Conservation (phyloP, 2,113 vertebrate species). For the Heterochromis multidens region DNA sequence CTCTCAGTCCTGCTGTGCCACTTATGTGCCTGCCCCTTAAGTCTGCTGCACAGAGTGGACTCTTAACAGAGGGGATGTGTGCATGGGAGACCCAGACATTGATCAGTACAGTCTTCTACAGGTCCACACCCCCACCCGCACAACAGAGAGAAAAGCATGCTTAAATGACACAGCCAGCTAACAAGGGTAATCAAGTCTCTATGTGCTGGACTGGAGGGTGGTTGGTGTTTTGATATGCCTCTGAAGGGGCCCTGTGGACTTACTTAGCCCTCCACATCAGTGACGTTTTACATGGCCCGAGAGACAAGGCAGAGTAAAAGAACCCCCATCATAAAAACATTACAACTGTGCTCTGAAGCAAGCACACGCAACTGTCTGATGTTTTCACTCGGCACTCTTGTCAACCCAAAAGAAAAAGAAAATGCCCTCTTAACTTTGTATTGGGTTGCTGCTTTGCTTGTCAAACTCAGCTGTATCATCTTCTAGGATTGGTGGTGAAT, state of each 20-base stretch:
- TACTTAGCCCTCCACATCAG: slow-evolving; percentile 35
- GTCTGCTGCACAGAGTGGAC: neutral
- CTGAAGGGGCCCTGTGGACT: slow-evolving; percentile 37
- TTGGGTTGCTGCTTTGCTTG: neutral
- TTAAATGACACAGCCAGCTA: slow-evolving; percentile 60
- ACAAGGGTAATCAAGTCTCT: slow-evolving; percentile 53
- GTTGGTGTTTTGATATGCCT: slow-evolving; percentile 58
- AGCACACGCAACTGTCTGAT: slow-evolving; percentile 42
- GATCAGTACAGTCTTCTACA: slow-evolving; percentile 25
- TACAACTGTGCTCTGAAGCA: slow-evolving; percentile 38
- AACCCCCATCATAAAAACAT: slow-evolving; percentile 59
- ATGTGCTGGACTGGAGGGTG: slow-evolving; percentile 32
- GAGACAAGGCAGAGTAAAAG: slow-evolving; percentile 48
- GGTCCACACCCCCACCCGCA: neutral
- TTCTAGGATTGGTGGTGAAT: neutral
- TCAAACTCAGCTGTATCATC: neutral
- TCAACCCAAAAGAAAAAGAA: neutral
- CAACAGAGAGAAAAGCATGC: slow-evolving; percentile 40
- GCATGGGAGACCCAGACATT: slow-evolving; percentile 25
- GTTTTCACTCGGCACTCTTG: slow-evolving; percentile 35
- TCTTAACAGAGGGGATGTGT: slow-evolving; percentile 13
- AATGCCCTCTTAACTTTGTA: neutral
- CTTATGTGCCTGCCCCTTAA: slow-evolving; percentile 28
- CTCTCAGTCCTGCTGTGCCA: slow-evolving; percentile 38
- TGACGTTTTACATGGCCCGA: slow-evolving; percentile 55